Evolutionary conservation across 1,140 invertebrate genomes (phyloP), one percentile per base, ranked within the genome.

Genomic region (Antheraea mylitta): DNA sequence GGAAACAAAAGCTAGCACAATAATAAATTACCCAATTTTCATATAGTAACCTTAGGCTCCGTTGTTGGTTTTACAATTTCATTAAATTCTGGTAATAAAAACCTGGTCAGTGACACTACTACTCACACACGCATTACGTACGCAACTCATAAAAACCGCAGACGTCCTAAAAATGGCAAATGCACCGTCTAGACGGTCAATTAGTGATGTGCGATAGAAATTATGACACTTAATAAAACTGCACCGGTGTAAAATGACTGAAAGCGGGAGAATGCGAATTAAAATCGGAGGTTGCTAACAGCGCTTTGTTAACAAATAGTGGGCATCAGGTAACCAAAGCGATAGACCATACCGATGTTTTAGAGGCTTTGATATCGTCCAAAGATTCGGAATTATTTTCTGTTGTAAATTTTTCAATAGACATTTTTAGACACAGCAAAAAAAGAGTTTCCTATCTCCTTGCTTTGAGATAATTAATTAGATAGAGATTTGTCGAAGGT

Each of bases 241-340:
- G 13, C 16, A 61, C 36, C 65, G 65, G 75, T 76, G 68, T 74
- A 72, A 74, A 72, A 77, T 77, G 72, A 74, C 70, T 69, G 69
- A 77, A 77, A 74, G 70, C 59, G 63, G 68, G 70, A n/a, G n/a
- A 74, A 72, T 70, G 18, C 69, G 60, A 72, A 77, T 77, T 73
- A 73, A 76, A 70, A 70, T 69, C 67, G 65, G 61, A 42, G 61
- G 59, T 53, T 37, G 66, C 75, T 67, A 72, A n/a, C 45, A 53
- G 45, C 45, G 45, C 16, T 53, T 53, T 53, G 45, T 53, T 53
- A 53, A 13, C 45, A 9, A 13, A 53, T 53, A 53, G 16, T 53
- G 45, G 45, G 16, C 16, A 16, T 53, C 45, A 16, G 45, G 16
- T 53, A 16, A 16, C 45, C 45, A 16, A 13, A 16, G 11, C 1